These are phyloP conservation scores for Galbula dea DNA, from an alignment of 2,113 vertebrate genomes.

Conservation along the genomic window DNA sequence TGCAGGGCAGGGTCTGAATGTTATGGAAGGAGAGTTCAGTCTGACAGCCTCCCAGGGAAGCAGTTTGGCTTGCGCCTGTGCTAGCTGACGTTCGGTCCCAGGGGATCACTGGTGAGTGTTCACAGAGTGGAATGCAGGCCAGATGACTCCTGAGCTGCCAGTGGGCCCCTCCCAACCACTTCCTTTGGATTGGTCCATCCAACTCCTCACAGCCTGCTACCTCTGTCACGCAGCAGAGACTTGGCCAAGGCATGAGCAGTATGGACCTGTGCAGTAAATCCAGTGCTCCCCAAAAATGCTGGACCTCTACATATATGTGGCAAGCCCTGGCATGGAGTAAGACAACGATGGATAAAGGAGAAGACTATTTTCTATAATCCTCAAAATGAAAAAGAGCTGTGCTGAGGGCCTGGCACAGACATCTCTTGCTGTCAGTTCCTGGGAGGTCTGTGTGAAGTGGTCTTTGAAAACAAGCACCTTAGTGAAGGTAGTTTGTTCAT, in stretches of 20 bases:
- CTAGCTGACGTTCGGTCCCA: not conserved
- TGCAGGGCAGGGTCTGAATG: not conserved
- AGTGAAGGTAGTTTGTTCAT: not conserved
- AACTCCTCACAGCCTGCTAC: not conserved
- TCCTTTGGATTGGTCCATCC: not conserved
- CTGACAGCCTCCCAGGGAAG: not conserved
- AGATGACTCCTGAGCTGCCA: not conserved
- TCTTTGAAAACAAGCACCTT: not conserved
- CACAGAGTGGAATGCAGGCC: not conserved
- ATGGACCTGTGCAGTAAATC: not conserved
- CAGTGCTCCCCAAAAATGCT: not conserved
- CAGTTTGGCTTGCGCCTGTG: not conserved
- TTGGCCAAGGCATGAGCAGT: not conserved
- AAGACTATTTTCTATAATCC: not conserved
- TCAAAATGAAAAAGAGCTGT: not conserved
- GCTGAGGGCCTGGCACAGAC: not conserved
- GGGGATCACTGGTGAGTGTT: not conserved
- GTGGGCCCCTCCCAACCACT: not conserved
- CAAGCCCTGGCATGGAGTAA: too few relatives aligned
- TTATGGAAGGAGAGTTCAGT: not conserved
- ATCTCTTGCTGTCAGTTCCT: not conserved
- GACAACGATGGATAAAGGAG: not conserved
- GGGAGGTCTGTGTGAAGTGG: not conserved
- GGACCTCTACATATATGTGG: rapidly evolving
- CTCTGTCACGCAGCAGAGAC: not conserved